Evolutionary conservation across 2,113 vertebrate genomes (phyloP).

Genomic region (Monopterus albus): DNA sequence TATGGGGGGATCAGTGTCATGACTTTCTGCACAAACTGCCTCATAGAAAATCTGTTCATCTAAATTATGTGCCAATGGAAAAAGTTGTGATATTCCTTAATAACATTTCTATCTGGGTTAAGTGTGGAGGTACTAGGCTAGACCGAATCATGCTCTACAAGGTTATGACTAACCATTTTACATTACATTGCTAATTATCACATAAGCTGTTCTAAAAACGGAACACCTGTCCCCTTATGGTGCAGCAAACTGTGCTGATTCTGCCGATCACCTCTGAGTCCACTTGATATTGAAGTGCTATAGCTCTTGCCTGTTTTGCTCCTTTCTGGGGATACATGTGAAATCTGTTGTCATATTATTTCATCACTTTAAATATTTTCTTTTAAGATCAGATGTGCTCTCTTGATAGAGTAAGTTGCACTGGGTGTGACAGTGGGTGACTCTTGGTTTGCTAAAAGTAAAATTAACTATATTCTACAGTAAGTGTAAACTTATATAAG

Average conservation of each 20-base stretch:
- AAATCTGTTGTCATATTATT: neutral
- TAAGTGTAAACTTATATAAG: neutral
- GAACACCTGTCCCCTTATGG: too few relatives aligned
- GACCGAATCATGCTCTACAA: neutral
- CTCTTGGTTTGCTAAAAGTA: neutral
- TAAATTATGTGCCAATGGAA: neutral
- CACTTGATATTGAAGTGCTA: slow-evolving; percentile 81
- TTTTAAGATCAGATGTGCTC: neutral
- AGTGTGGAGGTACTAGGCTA: too few relatives aligned
- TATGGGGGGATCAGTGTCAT: neutral
- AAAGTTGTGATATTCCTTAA: neutral
- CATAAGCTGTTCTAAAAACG: slow-evolving; percentile 5
- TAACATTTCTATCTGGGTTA: neutral
- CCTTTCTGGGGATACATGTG: neutral
- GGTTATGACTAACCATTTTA: neutral
- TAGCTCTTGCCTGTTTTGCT: slow-evolving; percentile 22
- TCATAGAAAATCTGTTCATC: neutral
- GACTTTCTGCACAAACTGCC: neutral
- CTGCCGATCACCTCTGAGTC: slow-evolving; percentile 2
- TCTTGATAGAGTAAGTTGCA: neutral
- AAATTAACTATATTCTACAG: too few relatives aligned
- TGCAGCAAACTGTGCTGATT: neutral
- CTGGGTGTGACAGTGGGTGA: neutral
- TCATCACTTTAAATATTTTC: slow-evolving; percentile 3
- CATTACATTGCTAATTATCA: neutral